A percentile compares a stretch with the other conserved stretches of the same genome.
These are phyloP conservation scores for Elephantulus edwardii DNA, from an alignment of 2,113 vertebrate species.

Conservation along the genomic window DNA sequence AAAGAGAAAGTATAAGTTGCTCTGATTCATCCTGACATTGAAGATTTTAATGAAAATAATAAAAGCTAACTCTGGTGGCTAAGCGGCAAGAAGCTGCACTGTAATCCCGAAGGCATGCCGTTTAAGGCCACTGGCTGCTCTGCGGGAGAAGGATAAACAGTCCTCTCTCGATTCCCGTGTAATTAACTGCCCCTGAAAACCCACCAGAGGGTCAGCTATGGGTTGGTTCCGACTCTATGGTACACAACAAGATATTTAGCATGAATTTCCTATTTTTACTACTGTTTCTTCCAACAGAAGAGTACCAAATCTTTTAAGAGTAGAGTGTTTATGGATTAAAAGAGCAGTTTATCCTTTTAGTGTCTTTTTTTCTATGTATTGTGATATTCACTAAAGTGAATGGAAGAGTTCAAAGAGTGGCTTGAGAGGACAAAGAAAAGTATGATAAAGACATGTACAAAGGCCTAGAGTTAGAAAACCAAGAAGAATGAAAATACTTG, in stretches of 20 bases:
- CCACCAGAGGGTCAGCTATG: too few relatives aligned
- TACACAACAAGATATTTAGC: conserved; percentile 39
- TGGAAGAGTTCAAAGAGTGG: not conserved
- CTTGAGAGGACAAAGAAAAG: not conserved
- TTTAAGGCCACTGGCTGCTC: too few relatives aligned
- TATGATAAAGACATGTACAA: not conserved
- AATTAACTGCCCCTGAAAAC: too few relatives aligned
- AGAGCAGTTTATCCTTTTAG: not conserved
- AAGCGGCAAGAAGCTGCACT: too few relatives aligned
- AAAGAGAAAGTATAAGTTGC: conserved; percentile 13
- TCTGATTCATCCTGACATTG: conserved; percentile 3
- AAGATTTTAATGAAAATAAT: conserved; percentile 42
- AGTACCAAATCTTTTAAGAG: conserved; percentile 30
- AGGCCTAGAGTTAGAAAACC: not conserved
- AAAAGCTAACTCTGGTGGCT: too few relatives aligned
- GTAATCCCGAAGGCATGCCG: too few relatives aligned
- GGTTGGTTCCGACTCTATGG: too few relatives aligned
- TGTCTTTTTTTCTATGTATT: not conserved
- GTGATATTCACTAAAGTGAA: not conserved
- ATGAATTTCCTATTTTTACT: conserved; percentile 52
- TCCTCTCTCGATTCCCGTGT: too few relatives aligned
- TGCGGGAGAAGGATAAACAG: too few relatives aligned
- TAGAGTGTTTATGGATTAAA: conserved; percentile 1
- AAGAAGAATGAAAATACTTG: not conserved
- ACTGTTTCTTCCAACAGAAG: conserved; percentile 17